These are phyloP conservation scores for Ranitomeya imitator DNA, from an alignment of 2,113 vertebrate species.

Conservation along the genomic window DNA sequence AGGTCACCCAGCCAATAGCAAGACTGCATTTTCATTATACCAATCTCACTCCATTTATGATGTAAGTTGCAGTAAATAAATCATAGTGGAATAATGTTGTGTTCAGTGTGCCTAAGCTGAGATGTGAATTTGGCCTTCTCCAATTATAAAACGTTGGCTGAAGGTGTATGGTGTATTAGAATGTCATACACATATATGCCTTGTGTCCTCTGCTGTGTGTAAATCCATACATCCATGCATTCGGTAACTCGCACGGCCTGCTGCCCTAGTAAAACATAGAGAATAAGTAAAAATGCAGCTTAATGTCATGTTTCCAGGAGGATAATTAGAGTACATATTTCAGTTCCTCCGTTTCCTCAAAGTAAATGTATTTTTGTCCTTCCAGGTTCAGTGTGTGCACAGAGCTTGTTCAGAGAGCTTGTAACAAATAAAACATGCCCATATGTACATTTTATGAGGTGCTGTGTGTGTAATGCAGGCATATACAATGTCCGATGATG, in stretches of 20 bases:
- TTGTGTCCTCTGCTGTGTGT: not conserved
- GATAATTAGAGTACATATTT: conserved; percentile 32
- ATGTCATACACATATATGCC: not conserved
- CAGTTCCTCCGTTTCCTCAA: conserved; percentile 30
- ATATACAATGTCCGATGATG: not conserved
- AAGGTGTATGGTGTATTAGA: not conserved
- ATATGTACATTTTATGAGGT: conserved; percentile 31
- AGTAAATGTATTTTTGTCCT: conserved; percentile 15
- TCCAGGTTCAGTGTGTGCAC: conserved; percentile 7
- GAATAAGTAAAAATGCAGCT: conserved; percentile 5
- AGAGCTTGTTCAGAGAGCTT: conserved; percentile 1
- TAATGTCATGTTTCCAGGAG: conserved; percentile 18
- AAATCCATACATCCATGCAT: conserved; percentile 1
- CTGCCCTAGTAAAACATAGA: not conserved
- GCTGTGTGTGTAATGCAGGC: conserved; percentile 5
- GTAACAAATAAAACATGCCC: conserved; percentile 7
- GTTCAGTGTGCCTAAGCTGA: conserved; percentile 4
- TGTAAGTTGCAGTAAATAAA: conserved; percentile 55
- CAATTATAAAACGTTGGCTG: conserved; percentile 23
- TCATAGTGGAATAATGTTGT: conserved; percentile 34
- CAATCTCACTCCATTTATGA: conserved; percentile 36
- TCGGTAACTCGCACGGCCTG: not conserved
- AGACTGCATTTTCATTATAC: conserved; percentile 46
- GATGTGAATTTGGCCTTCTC: conserved; percentile 43
- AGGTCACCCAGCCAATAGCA: conserved; percentile 39